A percentile compares a stretch with the other conserved stretches of the same genome.
Conservation (phyloP, 2,888 invertebrate genomes). For the Penaeus monodon region DNA sequence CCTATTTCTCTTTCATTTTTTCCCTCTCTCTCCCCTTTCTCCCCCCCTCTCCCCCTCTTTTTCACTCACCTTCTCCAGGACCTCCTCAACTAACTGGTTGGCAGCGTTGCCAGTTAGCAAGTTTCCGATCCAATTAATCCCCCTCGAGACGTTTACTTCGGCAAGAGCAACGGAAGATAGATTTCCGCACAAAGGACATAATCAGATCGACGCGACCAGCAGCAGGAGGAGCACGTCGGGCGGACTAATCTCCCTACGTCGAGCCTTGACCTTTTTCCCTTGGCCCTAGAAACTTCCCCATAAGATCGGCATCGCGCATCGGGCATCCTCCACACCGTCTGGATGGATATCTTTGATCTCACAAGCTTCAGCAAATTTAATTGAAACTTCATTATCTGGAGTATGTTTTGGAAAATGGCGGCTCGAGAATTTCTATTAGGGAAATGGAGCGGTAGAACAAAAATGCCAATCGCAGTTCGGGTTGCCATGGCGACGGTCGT, state of each 20-base stretch:
- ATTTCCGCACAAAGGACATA: no score
- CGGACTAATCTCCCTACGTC: no score
- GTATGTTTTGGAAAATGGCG: slow-evolving; percentile 44
- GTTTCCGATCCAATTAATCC: no score
- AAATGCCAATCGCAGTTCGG: slow-evolving; percentile 30
- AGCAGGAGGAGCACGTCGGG: no score
- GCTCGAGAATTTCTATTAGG: slow-evolving; percentile 48
- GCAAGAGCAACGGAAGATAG: no score
- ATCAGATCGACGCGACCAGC: no score
- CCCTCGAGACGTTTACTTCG: no score
- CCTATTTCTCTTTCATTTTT: not conserved
- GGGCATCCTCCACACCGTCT: slow-evolving; percentile 3
- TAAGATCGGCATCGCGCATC: slow-evolving; percentile 37
- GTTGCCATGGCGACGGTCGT: slow-evolving; percentile 29
- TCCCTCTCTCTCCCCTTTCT: not conserved
- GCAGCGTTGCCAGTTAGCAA: no score
- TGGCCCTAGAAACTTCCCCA: not conserved
- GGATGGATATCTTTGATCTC: slow-evolving; percentile 49
- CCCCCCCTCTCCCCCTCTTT: not conserved
- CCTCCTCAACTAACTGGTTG: no score
- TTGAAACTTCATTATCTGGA: slow-evolving; percentile 54
- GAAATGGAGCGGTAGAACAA: slow-evolving; percentile 30
- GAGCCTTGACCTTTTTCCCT: not conserved
- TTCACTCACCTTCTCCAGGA: not conserved
- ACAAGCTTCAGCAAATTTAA: slow-evolving; percentile 54